These are phyloP conservation scores for Leptopilina drosophilae DNA, from an alignment of 2,888 invertebrate genomes.

Conservation along the genomic window DNA sequence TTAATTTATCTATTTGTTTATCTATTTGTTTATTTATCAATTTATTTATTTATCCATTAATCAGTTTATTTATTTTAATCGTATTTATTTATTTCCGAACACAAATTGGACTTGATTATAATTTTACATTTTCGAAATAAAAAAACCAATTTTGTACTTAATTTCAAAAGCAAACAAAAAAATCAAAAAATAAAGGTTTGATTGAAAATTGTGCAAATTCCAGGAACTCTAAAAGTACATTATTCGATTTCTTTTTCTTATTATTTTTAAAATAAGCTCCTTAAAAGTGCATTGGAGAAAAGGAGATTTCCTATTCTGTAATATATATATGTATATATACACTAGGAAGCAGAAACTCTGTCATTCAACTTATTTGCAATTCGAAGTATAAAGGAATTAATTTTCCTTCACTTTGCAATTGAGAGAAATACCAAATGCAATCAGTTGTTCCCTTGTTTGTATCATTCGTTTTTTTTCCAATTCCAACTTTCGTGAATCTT, in stretches of 20 bases:
- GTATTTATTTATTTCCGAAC: no score
- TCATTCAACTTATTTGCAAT: slow-evolving; percentile 19
- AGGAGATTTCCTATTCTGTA: not conserved
- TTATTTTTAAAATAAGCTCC: not conserved
- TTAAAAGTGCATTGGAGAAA: slow-evolving; percentile 28
- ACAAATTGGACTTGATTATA: no score
- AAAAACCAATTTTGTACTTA: no score
- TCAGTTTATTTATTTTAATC: no score
- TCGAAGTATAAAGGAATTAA: slow-evolving; percentile 22
- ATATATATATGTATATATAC: no score
- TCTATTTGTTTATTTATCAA: no score
- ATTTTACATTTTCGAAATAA: no score
- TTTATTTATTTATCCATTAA: no score
- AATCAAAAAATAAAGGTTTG: not conserved
- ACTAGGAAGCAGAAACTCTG: not conserved
- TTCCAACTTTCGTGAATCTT: no score
- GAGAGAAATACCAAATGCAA: not conserved
- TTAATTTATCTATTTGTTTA: no score
- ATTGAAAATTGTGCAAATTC: slow-evolving; percentile 7
- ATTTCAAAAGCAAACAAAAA: not conserved
- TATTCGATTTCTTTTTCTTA: slow-evolving; percentile 23
- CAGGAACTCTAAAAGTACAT: not conserved
- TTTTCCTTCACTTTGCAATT: not conserved
- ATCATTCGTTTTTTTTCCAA: not conserved
- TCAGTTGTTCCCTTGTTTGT: not conserved